phyloP scores from a whole-genome alignment of 2,113 vertebrate genomes.

The Corythornis madagascariensis region DNA sequence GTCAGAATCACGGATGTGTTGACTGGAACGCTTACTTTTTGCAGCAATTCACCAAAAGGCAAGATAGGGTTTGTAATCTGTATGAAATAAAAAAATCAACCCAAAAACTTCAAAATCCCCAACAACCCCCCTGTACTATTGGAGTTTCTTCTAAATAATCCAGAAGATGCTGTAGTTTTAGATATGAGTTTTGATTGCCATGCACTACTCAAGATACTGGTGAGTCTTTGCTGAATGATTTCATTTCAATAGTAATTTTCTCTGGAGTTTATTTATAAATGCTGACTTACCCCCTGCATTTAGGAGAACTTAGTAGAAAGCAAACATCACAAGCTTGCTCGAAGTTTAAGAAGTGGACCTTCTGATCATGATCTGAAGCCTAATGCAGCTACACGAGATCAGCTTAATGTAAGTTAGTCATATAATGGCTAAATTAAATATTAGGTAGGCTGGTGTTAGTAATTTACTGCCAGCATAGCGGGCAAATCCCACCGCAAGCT shows the following conservation, averaged over 20 bases:
- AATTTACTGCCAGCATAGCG: too few relatives aligned
- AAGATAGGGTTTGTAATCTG: neutral
- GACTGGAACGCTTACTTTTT: conserved; percentile 19
- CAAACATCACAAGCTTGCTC: conserved; percentile 97
- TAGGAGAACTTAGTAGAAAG: conserved; percentile 99
- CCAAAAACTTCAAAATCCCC: neutral
- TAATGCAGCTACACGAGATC: conserved; percentile 94
- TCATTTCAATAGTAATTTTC: neutral
- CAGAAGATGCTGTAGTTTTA: neutral
- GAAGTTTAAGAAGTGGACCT: conserved; percentile 95
- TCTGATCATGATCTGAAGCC: conserved; percentile 98
- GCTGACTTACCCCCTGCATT: neutral
- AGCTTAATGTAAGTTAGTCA: conserved; percentile 87
- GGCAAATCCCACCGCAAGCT: too few relatives aligned
- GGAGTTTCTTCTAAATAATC: neutral
- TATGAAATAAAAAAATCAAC: neutral
- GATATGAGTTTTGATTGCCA: neutral
- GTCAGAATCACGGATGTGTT: conserved; percentile 11
- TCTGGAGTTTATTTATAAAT: neutral
- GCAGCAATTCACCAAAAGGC: neutral
- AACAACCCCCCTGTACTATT: neutral
- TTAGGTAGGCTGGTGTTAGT: neutral
- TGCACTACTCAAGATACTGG: neutral
- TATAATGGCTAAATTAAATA: neutral
- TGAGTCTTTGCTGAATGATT: neutral